Conservation (phyloP, 2,797 vertebrate species). For the Triplophysa bombifrons region DNA sequence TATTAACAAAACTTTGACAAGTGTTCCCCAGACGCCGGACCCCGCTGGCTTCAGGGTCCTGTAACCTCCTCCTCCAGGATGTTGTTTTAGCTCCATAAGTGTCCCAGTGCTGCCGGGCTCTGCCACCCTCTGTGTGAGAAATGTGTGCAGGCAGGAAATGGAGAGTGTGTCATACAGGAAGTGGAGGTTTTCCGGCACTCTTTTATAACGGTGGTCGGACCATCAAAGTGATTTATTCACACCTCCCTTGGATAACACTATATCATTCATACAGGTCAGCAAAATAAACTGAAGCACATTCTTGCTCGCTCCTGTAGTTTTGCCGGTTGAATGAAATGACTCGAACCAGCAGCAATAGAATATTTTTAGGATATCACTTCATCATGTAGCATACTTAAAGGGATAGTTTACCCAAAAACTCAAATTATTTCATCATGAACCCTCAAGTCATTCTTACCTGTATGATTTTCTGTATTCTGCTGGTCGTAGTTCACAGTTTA, state of each 20-base stretch:
- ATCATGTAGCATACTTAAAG: no score
- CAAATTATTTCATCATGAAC: no score
- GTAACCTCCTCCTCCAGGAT: constrained; percentile 64
- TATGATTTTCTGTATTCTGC: no score
- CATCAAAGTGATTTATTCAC: constrained; percentile 35
- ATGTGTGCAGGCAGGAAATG: constrained; percentile 61
- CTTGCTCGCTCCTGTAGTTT: constrained; percentile 11
- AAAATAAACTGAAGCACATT: constrained; percentile 28
- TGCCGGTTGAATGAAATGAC: constrained; percentile 25
- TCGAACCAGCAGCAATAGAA: background rate
- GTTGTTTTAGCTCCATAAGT: constrained; percentile 69
- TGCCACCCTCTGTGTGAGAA: constrained; percentile 66
- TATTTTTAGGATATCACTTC: background rate
- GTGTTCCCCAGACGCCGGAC: constrained; percentile 59
- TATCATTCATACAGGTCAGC: constrained; percentile 29
- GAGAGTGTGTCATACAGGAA: constrained; percentile 66
- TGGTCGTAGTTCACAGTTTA: no score
- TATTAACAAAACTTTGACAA: constrained; percentile 68
- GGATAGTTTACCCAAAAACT: no score
- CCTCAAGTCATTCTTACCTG: no score
- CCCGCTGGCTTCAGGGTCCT: constrained; percentile 59
- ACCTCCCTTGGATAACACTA: constrained; percentile 12
- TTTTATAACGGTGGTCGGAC: constrained; percentile 32
- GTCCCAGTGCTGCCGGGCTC: constrained; percentile 59
- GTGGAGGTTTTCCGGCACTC: constrained; percentile 57